Conservation (phyloP, 2,113 vertebrate genomes). For the Mirounga angustirostris region DNA sequence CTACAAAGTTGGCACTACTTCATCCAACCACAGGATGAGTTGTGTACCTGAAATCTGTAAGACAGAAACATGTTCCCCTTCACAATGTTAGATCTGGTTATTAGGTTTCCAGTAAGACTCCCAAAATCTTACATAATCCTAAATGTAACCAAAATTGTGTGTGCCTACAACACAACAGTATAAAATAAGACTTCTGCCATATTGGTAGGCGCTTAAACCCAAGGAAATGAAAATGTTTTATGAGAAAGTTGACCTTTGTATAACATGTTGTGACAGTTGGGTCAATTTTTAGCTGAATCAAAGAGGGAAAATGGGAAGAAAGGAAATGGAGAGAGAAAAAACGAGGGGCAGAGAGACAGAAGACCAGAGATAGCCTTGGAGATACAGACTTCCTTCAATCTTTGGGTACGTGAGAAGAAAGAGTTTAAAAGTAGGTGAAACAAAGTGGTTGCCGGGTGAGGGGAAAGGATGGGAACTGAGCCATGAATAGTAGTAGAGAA, state of each 20-base stretch:
- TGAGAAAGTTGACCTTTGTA: background rate
- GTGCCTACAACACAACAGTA: background rate
- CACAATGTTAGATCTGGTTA: background rate
- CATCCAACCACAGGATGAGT: background rate
- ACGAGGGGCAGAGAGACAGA: background rate
- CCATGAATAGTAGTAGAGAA: background rate
- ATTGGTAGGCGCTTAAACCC: background rate
- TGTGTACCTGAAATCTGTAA: background rate
- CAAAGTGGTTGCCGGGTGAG: background rate
- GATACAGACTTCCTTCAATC: background rate
- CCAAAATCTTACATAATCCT: conserved; percentile 32
- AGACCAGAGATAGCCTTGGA: background rate
- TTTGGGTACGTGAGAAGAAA: background rate
- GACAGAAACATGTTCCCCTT: background rate
- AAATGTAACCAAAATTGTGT: background rate
- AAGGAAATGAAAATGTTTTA: background rate
- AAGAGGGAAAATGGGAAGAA: background rate
- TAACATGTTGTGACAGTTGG: background rate
- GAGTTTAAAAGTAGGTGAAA: background rate
- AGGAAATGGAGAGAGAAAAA: background rate
- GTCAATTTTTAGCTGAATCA: background rate
- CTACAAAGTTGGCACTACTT: background rate
- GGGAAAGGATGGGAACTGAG: background rate
- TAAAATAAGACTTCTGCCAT: background rate
- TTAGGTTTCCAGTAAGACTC: background rate